Evolutionary conservation across 2,797 vertebrate genomes (phyloP), one percentile per base, ranked within the genome.

Genomic region (Falco novaeseelandiae): DNA sequence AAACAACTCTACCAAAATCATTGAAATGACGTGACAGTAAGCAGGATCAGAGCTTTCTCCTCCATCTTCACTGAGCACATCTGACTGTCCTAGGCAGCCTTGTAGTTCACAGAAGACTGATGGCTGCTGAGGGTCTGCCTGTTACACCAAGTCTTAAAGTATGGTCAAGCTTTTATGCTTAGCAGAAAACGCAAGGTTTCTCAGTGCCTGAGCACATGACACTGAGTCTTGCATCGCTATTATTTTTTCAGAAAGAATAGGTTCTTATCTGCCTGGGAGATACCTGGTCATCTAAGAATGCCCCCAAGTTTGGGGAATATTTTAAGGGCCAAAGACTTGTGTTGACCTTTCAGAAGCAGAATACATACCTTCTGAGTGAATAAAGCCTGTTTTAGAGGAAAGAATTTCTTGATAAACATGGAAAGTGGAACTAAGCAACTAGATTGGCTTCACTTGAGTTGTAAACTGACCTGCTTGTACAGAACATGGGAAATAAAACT

Each of bases 181-280:
- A 72, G 2, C 36, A 61, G 73, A 87, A 84, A 76, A 1, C 12
- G 12, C 29, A 38, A 30, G 9, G 23, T 63, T 36, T 59, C n/a
- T 84, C 44, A 2, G 21, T 20, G 67, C 17, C 30, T 67, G 66
- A 82, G 66, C 79, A 61, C 9, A 27, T 22, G 72, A 19, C 21
- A 7, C 12, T 21, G 61, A 69, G 25, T 54, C 34, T 79, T 51
- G 17, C 6, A n/a, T 29, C 0, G 0, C 12, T 42, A 3, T 21
- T 52, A 3, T 20, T 71, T 80, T 71, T 88, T 14, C 1, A 11
- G 20, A 63, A 65, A 38, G 29, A 63, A 11, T 17, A 72, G 10
- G 8, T 71, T 89, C 14, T 59, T 49, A 25, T 17, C 17, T 70
- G 40, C 18, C 44, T 88, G 20, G 40, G n/a, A 69, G 51, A 32